Conservation (phyloP, 2,113 vertebrate genomes). For the Philantomba maxwellii region DNA sequence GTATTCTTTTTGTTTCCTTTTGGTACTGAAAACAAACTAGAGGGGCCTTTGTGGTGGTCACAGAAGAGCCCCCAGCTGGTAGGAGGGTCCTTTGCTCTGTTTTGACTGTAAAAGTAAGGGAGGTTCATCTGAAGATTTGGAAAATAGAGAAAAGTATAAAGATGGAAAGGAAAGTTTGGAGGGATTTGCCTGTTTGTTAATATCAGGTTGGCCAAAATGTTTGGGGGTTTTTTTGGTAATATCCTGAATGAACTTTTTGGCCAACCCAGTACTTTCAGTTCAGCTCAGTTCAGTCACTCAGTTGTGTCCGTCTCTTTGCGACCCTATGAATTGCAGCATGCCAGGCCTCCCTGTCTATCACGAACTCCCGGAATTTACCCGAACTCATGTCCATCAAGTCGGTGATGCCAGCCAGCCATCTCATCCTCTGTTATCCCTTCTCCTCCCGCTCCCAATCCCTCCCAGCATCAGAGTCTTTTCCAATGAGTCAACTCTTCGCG, state of each 20-base stretch:
- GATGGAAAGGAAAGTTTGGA: not conserved
- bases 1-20: not conserved
- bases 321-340: too few species aligned
- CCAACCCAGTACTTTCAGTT: not conserved
- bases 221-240: not conserved
- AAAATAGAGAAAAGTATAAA: not conserved
- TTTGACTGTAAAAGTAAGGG: not conserved
- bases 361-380: too few species aligned
- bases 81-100: not conserved
- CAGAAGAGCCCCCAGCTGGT: too few species aligned
- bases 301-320: too few species aligned
- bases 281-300: too few species aligned
- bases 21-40: not conserved
- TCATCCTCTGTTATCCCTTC: too few species aligned
- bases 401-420: too few species aligned
- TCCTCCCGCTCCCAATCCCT: too few species aligned
- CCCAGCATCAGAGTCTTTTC: too few species aligned
- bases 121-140: not conserved
- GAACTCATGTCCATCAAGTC: too few species aligned
- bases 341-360: too few species aligned
- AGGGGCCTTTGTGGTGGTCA: fast-evolving
- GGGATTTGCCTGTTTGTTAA: not conserved
- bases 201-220: not conserved
- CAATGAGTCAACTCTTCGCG: too few species aligned
- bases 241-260: not conserved